Conservation (phyloP, 2,113 vertebrate genomes). For the Oreochromis tanganicae region DNA sequence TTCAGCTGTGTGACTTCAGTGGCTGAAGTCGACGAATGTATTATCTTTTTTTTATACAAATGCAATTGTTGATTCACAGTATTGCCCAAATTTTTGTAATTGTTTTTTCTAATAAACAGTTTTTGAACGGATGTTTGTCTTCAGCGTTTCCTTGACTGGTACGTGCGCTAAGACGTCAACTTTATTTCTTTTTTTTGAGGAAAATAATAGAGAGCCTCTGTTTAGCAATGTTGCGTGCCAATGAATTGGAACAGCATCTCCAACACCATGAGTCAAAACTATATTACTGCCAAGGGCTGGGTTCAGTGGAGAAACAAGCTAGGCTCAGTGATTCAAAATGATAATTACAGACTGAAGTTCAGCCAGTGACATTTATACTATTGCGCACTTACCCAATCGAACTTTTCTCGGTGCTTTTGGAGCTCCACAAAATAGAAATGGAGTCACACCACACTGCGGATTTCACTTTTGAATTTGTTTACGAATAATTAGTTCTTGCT, state of each 20-base stretch:
- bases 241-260: conserved; percentile 16
- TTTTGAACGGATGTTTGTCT: background rate
- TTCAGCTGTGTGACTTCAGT: conserved; percentile 40
- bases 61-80: conserved; percentile 46
- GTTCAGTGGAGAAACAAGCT: background rate
- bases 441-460: background rate
- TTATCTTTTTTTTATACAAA: conserved; percentile 60
- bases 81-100: conserved; percentile 62
- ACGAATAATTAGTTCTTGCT: background rate
- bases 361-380: background rate
- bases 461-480: conserved; percentile 15
- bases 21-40: conserved; percentile 57
- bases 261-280: conserved; percentile 14
- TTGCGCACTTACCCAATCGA: background rate
- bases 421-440: background rate
- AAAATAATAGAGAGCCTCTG: background rate
- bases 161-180: background rate
- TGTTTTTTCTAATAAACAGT: conserved; percentile 61
- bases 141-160: background rate
- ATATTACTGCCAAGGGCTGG: conserved; percentile 1
- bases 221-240: background rate
- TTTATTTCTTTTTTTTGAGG: background rate
- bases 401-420: background rate
- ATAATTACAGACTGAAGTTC: conserved; percentile 3
- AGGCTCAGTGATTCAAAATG: background rate